Percentiles rank a stretch among this genome's conserved stretches.
Evolutionary conservation across 2,113 vertebrate species (phyloP).

Genomic region (Petroica traversi): DNA sequence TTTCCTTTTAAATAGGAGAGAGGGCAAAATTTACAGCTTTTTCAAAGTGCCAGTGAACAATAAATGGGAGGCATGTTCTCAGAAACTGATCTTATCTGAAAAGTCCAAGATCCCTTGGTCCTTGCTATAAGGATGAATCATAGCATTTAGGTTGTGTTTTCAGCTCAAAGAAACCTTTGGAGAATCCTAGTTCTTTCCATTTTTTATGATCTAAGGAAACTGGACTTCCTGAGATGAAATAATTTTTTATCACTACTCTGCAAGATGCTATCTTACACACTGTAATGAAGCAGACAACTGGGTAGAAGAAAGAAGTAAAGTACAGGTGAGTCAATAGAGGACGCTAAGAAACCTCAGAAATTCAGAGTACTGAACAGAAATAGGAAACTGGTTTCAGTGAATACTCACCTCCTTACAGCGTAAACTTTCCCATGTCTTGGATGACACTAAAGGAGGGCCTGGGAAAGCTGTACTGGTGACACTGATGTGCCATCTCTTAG

Average conservation of each 20-base stretch:
- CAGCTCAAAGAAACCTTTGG: not conserved
- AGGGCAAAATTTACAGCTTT: not conserved
- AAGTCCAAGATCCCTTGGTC: not conserved
- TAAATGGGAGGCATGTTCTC: not conserved
- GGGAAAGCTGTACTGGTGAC: not conserved
- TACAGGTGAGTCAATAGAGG: not conserved
- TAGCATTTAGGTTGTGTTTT: not conserved
- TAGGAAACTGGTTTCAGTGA: not conserved
- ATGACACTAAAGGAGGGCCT: not conserved
- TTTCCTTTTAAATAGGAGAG: not conserved
- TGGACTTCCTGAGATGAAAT: not conserved
- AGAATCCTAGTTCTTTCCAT: not conserved
- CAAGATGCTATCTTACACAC: not conserved
- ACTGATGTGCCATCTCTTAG: not conserved
- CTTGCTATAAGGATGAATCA: not conserved
- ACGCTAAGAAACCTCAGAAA: not conserved
- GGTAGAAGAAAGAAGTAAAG: not conserved
- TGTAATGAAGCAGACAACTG: not conserved
- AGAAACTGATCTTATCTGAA: not conserved
- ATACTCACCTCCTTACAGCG: not conserved
- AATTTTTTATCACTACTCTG: not conserved
- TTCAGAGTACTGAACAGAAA: not conserved
- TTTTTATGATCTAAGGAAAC: not conserved
- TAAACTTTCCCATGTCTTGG: not conserved
- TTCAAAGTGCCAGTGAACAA: not conserved